phyloP scores from a whole-genome alignment of 1,140 invertebrate species.

The Drosophila repletoides region DNA sequence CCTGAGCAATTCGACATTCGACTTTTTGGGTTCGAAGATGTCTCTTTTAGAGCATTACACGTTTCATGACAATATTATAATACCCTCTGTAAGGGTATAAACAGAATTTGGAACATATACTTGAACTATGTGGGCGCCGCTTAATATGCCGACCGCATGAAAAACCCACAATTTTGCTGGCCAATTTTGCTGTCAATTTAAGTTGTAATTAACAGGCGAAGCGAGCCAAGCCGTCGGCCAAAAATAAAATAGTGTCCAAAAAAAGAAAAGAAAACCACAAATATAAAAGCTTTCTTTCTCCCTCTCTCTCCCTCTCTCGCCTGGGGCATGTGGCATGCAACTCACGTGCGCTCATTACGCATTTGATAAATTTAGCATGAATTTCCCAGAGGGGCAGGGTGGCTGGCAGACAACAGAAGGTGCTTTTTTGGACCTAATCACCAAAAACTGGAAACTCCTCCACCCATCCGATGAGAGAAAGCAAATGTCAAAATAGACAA shows the following conservation, averaged over 20 bases:
- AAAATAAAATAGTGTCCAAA: slow-evolving; percentile 20
- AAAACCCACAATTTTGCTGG: slow-evolving; percentile 77
- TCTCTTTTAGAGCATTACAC: too few species aligned
- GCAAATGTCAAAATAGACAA: slow-evolving; percentile 77
- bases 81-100: too few species aligned
- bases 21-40: too few species aligned
- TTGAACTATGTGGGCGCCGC: slow-evolving; percentile 27
- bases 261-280: slow-evolving; percentile 22
- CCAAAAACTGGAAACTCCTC: too few species aligned
- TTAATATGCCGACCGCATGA: slow-evolving; percentile 77
- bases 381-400: neutral
- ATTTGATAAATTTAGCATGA: slow-evolving; percentile 78
- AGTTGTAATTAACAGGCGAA: slow-evolving; percentile 77
- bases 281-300: too few species aligned
- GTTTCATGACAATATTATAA: too few species aligned
- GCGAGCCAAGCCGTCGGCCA: slow-evolving; percentile 36
- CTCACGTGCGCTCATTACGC: slow-evolving; percentile 81
- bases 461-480: neutral
- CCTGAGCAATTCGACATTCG: too few species aligned
- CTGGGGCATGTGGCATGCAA: slow-evolving; percentile 59
- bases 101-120: slow-evolving; percentile 11
- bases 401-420: slow-evolving; percentile 26
- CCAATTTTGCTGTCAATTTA: slow-evolving; percentile 82
- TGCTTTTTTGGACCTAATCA: slow-evolving; percentile 36
- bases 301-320: neutral